phyloP scores from a whole-genome alignment of 1,140 invertebrate species.

The Chymomyza costata region DNA sequence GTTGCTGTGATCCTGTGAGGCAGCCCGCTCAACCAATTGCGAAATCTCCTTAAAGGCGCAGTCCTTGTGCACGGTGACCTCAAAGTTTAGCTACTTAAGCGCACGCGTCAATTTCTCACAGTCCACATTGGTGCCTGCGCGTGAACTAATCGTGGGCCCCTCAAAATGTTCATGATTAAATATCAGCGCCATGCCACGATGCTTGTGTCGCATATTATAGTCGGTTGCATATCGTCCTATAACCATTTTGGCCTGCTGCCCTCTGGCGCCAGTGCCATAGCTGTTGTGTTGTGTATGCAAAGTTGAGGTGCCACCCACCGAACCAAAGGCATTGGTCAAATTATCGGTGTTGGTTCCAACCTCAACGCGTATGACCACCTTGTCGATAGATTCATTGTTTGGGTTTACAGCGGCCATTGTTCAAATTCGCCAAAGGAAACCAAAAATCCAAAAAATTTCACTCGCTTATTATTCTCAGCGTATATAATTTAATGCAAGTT shows the following conservation, averaged over 20 bases:
- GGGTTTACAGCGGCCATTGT: slow-evolving; percentile 43
- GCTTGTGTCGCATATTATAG: slow-evolving; percentile 90
- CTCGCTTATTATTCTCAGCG: too few species aligned
- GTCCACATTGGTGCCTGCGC: slow-evolving; percentile 84
- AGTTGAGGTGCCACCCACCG: too few species aligned
- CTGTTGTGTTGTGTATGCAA: slow-evolving; percentile 23
- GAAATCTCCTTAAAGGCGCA: slow-evolving; percentile 79
- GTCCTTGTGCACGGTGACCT: slow-evolving; percentile 79
- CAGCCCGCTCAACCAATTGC: slow-evolving; percentile 79
- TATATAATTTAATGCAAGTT: too few species aligned
- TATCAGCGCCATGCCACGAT: slow-evolving; percentile 87
- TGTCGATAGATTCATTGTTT: slow-evolving; percentile 45
- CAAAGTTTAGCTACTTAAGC: slow-evolving; percentile 83
- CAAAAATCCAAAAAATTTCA: too few species aligned
- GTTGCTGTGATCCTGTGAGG: slow-evolving; percentile 83
- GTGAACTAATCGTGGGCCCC: slow-evolving; percentile 75
- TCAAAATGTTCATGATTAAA: slow-evolving; percentile 91
- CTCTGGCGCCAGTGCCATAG: slow-evolving; percentile 49
- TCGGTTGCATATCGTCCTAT: slow-evolving; percentile 80
- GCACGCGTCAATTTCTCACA: slow-evolving; percentile 80
- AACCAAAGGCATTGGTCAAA: too few species aligned
- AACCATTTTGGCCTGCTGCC: slow-evolving; percentile 77
- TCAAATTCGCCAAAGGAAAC: too few species aligned
- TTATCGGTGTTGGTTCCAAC: too few species aligned
- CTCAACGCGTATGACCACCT: too few species aligned